A percentile compares a stretch with the other conserved stretches of the same genome.
Conservation (phyloP, 2,113 vertebrate genomes). For the Coptodon rendalli region DNA sequence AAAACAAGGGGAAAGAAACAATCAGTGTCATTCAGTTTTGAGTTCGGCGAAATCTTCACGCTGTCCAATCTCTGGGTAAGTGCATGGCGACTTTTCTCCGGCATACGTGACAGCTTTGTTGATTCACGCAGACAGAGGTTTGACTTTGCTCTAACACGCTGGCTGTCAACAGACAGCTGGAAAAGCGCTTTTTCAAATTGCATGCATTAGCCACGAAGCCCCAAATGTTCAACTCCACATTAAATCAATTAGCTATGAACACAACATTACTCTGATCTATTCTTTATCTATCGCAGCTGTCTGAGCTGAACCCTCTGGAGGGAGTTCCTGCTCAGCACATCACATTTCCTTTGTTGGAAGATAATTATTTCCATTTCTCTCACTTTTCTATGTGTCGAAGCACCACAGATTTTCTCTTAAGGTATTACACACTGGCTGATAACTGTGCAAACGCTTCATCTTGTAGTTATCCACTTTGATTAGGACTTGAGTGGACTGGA, state of each 20-base stretch:
- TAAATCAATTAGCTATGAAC: slow-evolving; percentile 56
- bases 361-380: slow-evolving; percentile 57
- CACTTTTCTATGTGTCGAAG: slow-evolving; percentile 6
- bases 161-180: background rate
- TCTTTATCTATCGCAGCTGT: slow-evolving; percentile 46
- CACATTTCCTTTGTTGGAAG: slow-evolving; percentile 45
- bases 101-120: background rate
- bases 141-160: background rate
- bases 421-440: slow-evolving; percentile 19
- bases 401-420: slow-evolving; percentile 16
- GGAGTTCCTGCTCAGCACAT: slow-evolving; percentile 1
- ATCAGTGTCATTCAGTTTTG: slow-evolving; percentile 19
- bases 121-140: background rate
- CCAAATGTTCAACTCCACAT: slow-evolving; percentile 38
- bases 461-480: slow-evolving; percentile 42
- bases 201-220: slow-evolving; percentile 1
- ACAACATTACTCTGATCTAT: background rate
- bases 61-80: background rate
- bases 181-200: background rate
- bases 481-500: background rate
- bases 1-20: slow-evolving; percentile 23
- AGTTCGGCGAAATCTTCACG: background rate
- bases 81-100: background rate
- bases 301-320: slow-evolving; percentile 33
- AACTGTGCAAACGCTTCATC: slow-evolving; percentile 5